A percentile compares a stretch with the other conserved stretches of the same genome.
Evolutionary conservation across 2,888 invertebrate species (phyloP).

Genomic region (Leptopterna dolabrata): DNA sequence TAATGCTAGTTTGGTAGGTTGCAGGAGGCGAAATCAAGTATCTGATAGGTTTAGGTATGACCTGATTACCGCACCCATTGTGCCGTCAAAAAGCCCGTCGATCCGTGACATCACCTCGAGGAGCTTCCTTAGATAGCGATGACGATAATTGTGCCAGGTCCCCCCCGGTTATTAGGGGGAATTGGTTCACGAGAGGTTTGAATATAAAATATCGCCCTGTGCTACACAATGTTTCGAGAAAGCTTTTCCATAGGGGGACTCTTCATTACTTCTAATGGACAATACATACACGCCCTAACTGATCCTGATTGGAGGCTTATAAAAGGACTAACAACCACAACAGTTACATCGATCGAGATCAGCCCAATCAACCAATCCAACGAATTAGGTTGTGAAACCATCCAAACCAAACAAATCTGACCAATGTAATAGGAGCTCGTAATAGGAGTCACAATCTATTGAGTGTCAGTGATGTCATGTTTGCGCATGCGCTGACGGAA

Average conservation of each 20-base stretch:
- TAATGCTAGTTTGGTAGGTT: background rate
- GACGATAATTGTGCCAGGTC: background rate
- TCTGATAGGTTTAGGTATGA: background rate
- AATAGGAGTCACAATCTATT: no score
- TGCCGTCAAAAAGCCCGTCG: background rate
- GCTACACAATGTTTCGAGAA: background rate
- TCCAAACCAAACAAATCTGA: background rate
- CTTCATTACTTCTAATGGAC: background rate
- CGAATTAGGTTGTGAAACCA: background rate
- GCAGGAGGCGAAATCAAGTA: background rate
- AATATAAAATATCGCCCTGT: background rate
- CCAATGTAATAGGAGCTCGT: no score
- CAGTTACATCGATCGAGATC: background rate
- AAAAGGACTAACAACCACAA: background rate
- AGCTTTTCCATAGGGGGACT: background rate
- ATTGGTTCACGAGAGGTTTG: background rate
- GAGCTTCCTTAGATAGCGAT: slow-evolving; percentile 10
- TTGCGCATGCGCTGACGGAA: no score
- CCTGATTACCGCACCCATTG: background rate
- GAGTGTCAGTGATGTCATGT: no score
- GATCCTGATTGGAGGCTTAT: background rate
- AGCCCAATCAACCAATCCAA: background rate
- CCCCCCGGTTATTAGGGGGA: background rate
- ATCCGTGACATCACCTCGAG: background rate
- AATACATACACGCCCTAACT: background rate